Evolutionary conservation across 2,113 vertebrate species (phyloP), one percentile per base, ranked within the genome.

Genomic region (Hystrix brachyura): DNA sequence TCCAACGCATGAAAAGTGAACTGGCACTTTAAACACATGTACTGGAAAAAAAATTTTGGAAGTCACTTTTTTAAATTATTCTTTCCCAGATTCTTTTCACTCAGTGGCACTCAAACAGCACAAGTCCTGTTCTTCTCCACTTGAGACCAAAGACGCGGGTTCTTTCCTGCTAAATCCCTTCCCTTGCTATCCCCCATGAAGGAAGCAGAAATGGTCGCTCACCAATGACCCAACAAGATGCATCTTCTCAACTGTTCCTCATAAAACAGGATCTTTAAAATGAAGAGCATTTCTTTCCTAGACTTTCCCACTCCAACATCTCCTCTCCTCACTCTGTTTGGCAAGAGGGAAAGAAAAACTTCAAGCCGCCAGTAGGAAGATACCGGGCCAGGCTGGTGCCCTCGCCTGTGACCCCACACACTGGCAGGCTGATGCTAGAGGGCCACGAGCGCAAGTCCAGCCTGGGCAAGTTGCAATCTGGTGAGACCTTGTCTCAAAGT

Each of bases 71-170:
- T 85, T 76, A 43, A 48, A 55, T 59, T 55, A 5, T 46, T 71
- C 91, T 82, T 51, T 65, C 46, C 76, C 43, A 74, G 29, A 21
- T 94, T 90, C 84, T 90, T 88, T 79, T 89, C 38, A 76, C 48
- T 88, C 25, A 67, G 2, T 34, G 25, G 72, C 72, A 93, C 12
- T 72, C 29, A 69, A 71, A 46, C 10, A 64, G 38, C 57, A 94
- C 15, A 29, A 93, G 18, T 25, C 14, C 85, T 87, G 8, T 51
- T 88, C n/a, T 84, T 43, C 34, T 57, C 48, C 87, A 88, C 55
- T 48, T 67, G 57, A 32, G 23, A 83, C 23, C 53, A 83, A 87
- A 93, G 67, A 79, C 57, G 79, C 29, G 10, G 9, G 29, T 57
- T 84, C 48, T 43, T 46, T 51, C 46, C 48, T 65, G 55, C 23